Evolutionary conservation across 2,113 vertebrate genomes (phyloP).

Genomic region (Rutilus rutilus): DNA sequence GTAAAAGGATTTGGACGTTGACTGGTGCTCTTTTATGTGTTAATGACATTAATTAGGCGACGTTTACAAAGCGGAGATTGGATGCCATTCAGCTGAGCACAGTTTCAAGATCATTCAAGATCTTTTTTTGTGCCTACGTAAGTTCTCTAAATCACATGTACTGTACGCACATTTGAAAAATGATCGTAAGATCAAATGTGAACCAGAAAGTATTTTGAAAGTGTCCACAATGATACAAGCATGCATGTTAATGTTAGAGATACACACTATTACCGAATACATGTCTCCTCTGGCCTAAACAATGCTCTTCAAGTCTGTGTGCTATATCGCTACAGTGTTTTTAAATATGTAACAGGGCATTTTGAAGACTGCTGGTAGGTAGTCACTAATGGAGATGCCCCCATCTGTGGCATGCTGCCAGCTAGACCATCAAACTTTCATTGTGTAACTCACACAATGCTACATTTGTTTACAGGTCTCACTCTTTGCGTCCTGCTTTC

Average conservation of each 20-base stretch:
- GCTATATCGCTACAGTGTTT: neutral
- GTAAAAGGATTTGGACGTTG: no score
- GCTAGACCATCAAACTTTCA: constrained; percentile 59
- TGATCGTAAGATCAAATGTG: no score
- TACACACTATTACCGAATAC: neutral
- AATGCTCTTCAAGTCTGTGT: neutral
- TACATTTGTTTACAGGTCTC: constrained; percentile 62
- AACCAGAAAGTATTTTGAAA: neutral
- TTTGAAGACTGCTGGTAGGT: constrained; percentile 48
- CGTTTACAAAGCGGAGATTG: no score
- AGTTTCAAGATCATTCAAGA: no score
- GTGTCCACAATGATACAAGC: neutral
- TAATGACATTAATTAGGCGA: no score
- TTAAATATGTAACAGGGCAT: neutral
- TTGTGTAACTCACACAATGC: constrained; percentile 66
- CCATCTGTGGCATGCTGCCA: constrained; percentile 58
- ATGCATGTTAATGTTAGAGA: neutral
- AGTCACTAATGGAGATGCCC: constrained; percentile 54
- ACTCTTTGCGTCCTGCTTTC: constrained; percentile 2
- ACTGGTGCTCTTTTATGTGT: no score
- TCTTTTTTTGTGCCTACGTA: no score
- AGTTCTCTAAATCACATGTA: no score
- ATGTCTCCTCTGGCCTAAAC: constrained; percentile 36
- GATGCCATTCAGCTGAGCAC: no score
- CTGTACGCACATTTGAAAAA: no score